phyloP scores from a whole-genome alignment of 2,113 vertebrate species.

The Lipotes vexillifer region DNA sequence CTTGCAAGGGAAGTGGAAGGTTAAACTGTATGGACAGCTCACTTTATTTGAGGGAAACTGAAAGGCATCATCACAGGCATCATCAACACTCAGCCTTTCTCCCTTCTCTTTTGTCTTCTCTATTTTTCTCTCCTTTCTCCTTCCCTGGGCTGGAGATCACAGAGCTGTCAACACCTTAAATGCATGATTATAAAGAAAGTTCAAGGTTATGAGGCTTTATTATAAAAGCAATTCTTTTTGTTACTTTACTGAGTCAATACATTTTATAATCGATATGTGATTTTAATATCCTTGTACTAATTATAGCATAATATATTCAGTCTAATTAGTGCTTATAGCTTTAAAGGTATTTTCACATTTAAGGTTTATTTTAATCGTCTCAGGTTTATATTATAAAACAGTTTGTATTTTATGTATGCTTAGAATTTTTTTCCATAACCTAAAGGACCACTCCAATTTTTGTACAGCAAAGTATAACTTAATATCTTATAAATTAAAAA shows the following conservation, averaged over 20 bases:
- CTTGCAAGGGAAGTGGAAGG: background rate
- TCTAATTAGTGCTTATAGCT: constrained; percentile 56
- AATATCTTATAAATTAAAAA: constrained; percentile 19
- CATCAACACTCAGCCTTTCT: background rate
- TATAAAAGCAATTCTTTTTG: constrained; percentile 33
- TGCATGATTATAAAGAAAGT: constrained; percentile 8
- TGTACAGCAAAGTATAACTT: background rate
- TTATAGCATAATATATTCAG: constrained; percentile 25
- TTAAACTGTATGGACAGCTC: background rate
- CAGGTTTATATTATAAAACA: constrained; percentile 47
- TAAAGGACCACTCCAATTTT: constrained; percentile 16
- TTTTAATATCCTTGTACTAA: constrained; percentile 45
- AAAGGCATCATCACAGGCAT: background rate
- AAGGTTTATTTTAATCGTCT: constrained; percentile 47
- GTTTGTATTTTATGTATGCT: constrained; percentile 40
- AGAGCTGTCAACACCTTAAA: background rate
- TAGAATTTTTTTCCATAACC: constrained; percentile 51
- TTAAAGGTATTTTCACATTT: constrained; percentile 50
- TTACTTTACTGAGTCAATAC: constrained; percentile 5
- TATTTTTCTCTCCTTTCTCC: background rate
- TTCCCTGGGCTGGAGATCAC: background rate
- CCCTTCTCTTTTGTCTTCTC: background rate
- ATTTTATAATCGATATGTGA: constrained; percentile 43
- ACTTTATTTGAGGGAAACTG: background rate
- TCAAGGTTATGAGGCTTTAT: constrained; percentile 25